Percentiles rank a stretch among this genome's conserved stretches.
These are phyloP conservation scores for Alces alces DNA, from an alignment of 2,113 vertebrate genomes.

Conservation along the genomic window DNA sequence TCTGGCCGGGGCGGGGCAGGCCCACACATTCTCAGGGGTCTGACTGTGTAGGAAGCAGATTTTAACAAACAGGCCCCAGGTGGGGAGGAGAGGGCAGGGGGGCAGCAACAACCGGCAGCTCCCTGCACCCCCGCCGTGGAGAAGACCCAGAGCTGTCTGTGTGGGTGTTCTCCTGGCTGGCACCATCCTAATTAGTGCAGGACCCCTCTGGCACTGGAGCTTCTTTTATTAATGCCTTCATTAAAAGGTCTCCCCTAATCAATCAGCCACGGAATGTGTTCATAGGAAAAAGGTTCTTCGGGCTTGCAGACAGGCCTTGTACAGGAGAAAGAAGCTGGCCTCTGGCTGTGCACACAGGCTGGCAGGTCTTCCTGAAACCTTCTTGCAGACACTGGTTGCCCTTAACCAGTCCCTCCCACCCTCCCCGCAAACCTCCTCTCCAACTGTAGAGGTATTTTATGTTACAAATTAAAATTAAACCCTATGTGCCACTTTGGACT, in stretches of 20 bases:
- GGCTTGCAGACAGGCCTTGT: neutral
- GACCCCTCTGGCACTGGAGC: conserved; percentile 1
- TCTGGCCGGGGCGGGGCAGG: neutral
- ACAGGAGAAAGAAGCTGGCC: neutral
- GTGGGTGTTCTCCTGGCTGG: conserved; percentile 27
- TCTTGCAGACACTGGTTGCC: neutral
- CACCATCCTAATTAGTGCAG: conserved; percentile 30
- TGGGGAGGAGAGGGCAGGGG: neutral
- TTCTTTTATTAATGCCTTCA: conserved; percentile 56
- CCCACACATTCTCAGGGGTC: neutral
- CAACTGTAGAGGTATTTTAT: neutral
- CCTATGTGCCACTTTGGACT: neutral
- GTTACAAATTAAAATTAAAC: conserved; percentile 7
- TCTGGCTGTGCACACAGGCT: fast-evolving
- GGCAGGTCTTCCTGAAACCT: neutral
- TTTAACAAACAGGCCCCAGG: neutral
- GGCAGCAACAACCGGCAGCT: neutral
- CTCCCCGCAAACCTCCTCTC: neutral
- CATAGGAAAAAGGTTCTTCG: neutral
- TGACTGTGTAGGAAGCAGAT: neutral
- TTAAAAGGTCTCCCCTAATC: conserved; percentile 61
- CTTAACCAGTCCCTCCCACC: neutral
- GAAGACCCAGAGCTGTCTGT: neutral
- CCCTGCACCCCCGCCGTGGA: neutral
- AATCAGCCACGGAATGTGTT: neutral